Base-by-base conservation (phyloP, 64 coral and sea anemone species). In the Montipora efflorescens region DNA sequence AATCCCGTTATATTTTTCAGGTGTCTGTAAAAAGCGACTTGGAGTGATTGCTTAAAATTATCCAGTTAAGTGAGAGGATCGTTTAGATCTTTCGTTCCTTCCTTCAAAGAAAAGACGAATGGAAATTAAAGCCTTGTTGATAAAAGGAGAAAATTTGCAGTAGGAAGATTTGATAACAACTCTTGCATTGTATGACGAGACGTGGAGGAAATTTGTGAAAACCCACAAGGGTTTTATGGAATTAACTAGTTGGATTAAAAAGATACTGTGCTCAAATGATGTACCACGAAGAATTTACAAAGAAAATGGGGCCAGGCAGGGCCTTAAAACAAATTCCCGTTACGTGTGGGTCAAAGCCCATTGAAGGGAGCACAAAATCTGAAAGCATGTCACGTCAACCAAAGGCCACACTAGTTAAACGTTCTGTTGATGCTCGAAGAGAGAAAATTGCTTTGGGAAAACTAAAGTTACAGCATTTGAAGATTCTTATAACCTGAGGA, bases 381-480 rank as follows among this genome's bases (percentile, higher is more conserved):
- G 53, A 11, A 57, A 57, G 36, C 36, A 36, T 36, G 52, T 45
- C 28, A 13, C 19, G 53, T 52, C 47, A 25, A 81, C 5, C 3
- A 14, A 74, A 73, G n/a, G 20, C 61, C 78, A 5, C 57, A 14
- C 46, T 19, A 5, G 49, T 44, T 92, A 69, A 28, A 71, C 50
- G 23, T 18, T 18, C 52, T 36, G 22, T 66, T 77, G 47, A 58
- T 21, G 59, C 77, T 66, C 47, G 61, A 74, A 93, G 68, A 25
- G 83, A 93, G 47, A 77, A 88, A 58, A 72, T 93, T 13, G 59
- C 59, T 57, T 93, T 93, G 28, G 75, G 74, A 8, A 87, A 79
- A 93, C 46, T 93, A 22, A 93, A 79, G 5, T 74, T 79, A 0
- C 83, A 93, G 47, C 91, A 93, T n/a, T 87, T 93, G 7, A 88